These are phyloP conservation scores for Gasterosteus nipponicus DNA, from an alignment of 2,113 vertebrate species.

Conservation along the genomic window DNA sequence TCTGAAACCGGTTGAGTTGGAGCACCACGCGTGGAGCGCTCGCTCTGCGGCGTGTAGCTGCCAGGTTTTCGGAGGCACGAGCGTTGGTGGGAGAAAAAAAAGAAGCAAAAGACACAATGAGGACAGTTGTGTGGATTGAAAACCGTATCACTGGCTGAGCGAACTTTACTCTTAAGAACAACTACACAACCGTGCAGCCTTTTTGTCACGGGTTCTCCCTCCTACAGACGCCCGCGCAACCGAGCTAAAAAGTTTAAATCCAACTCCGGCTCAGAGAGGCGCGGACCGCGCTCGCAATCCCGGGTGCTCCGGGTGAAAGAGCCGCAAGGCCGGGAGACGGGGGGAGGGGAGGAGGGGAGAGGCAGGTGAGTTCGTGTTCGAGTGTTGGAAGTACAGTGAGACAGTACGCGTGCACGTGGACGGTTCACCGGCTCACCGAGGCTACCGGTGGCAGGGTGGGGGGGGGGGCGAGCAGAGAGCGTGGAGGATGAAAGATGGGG, in stretches of 20 bases:
- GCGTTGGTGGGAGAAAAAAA: too few species aligned
- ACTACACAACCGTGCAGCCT: slow-evolving; percentile 35
- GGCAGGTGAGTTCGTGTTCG: slow-evolving; percentile 61
- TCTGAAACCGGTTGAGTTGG: slow-evolving; percentile 35
- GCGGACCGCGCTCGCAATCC: slow-evolving; percentile 25
- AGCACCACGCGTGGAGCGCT: too few species aligned
- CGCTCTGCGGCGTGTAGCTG: too few species aligned
- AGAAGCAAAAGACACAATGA: too few species aligned
- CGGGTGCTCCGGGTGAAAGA: slow-evolving; percentile 24
- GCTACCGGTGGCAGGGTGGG: slow-evolving; percentile 55
- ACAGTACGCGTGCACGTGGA: slow-evolving; percentile 46
- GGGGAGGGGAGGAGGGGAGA: neutral
- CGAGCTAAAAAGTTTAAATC: slow-evolving; percentile 66
- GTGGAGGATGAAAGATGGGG: slow-evolving; percentile 84
- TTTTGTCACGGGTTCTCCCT: slow-evolving; percentile 51
- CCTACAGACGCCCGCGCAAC: slow-evolving; percentile 65
- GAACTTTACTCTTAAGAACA: too few species aligned
- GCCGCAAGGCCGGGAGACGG: slow-evolving; percentile 9
- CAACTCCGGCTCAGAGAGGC: slow-evolving; percentile 37
- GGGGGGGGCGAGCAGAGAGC: slow-evolving; percentile 73
- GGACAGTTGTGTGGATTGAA: too few species aligned
- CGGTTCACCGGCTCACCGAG: slow-evolving; percentile 47
- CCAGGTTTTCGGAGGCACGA: too few species aligned
- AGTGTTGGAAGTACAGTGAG: slow-evolving; percentile 14
- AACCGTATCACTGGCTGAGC: too few species aligned